Evolutionary conservation across 2,113 vertebrate genomes (phyloP), one percentile per base, ranked within the genome.

Genomic region (Zosterops pallidus): DNA sequence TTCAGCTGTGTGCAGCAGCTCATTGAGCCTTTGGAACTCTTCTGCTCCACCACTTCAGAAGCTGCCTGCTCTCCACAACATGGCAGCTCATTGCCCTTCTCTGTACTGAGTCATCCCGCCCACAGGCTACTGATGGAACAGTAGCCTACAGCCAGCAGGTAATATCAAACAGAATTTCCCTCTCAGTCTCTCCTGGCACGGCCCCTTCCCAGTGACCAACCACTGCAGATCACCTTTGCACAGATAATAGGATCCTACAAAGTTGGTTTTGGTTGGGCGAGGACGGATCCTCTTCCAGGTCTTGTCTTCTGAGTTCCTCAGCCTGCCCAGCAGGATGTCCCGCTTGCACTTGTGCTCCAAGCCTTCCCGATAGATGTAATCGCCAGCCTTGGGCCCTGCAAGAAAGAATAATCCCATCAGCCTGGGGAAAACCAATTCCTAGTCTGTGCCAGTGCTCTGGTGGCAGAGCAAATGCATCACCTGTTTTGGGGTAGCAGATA

Each of bases 401-500:
- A 75, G 63, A 77, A 21, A 68, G 33, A 46, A 53, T 16, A 78
- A 79, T 4, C 35, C 62, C 17, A 26, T 86, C 39, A 89, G 39
- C 15, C 46, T 6, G 7, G 41, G 37, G 2, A 28, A 90, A 68
- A 10, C 31, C 47, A 78, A 75, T 72, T 41, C 26, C 31, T 20
- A 52, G 17, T 33, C 31, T 3, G 2, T 35, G 62, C 4, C 52
- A 78, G 17, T 0, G 1, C n/a, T 65, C 56, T 31, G 50, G 23
- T 44, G n/a, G 68, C 84, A 95, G 21, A 86, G 46, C 21, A 64
- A 84, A 63, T 0, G 2, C 35, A 26, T 81, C 97, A 99, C 99
- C 99, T 99, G 99, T 99, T 97, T 99, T 98, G 55, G 99, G 98
- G 86, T 98, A 99, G 97, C 99, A 99, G 86, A 97, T 94, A 31